Conservation (phyloP, 2,797 vertebrate species). For the Liparis tanakae region DNA sequence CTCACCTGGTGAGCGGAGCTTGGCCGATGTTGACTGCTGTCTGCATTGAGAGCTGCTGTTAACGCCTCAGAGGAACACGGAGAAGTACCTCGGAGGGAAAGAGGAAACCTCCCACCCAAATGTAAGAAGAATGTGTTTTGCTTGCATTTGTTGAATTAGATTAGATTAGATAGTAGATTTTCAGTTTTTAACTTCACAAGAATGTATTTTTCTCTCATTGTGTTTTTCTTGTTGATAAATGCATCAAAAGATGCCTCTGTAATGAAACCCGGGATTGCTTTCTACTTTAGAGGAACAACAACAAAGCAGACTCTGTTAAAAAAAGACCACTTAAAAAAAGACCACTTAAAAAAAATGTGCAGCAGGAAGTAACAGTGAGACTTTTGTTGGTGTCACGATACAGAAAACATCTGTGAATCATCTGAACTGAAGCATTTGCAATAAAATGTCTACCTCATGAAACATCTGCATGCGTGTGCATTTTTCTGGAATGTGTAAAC, state of each 20-base stretch:
- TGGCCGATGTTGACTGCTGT: not conserved
- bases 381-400: not conserved
- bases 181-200: not conserved
- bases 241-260: not conserved
- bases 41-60: not conserved
- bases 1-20: constrained; percentile 1
- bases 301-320: not conserved
- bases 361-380: not conserved
- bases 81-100: not conserved
- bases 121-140: not conserved
- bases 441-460: not conserved
- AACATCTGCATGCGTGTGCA: not conserved
- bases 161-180: not conserved
- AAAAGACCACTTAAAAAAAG: not conserved
- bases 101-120: not conserved
- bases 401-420: not conserved
- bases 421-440: not conserved
- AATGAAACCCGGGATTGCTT: not conserved
- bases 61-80: not conserved
- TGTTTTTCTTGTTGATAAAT: not conserved
- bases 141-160: not conserved
- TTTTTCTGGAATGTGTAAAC: not conserved
- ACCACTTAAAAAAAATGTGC: not conserved
- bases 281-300: constrained; percentile 1
- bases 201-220: no score